These are phyloP conservation scores for Apamea monoglypha DNA, from an alignment of 2,888 invertebrate species.

Conservation along the genomic window DNA sequence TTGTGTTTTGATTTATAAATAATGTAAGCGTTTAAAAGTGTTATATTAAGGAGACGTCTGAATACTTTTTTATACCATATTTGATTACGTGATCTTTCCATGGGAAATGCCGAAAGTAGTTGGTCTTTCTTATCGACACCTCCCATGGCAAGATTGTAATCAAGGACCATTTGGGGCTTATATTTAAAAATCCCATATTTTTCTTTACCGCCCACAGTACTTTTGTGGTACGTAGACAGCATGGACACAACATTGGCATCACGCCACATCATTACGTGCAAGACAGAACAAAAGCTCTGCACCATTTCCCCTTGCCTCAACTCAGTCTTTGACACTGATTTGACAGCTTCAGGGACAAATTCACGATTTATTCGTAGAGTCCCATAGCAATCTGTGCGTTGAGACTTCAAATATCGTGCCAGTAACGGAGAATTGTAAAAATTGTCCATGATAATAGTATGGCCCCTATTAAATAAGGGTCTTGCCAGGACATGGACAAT, in stretches of 20 bases:
- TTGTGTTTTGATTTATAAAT: conserved; percentile 3
- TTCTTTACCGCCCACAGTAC: conserved; percentile 16
- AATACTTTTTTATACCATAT: conserved; percentile 32
- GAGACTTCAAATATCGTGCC: conserved; percentile 13
- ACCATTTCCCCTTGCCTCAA: conserved; percentile 22
- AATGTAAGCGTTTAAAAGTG: conserved; percentile 19
- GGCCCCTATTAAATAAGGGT: conserved; percentile 11
- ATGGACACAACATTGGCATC: conserved; percentile 29
- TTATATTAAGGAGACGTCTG: conserved; percentile 24
- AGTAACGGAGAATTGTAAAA: conserved; percentile 29
- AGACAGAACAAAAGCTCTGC: conserved; percentile 14
- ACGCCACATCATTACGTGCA: conserved; percentile 21
- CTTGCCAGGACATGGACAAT: conserved; percentile 23
- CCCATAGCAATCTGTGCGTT: conserved; percentile 25
- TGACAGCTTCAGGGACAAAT: conserved; percentile 28
- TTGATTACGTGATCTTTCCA: conserved; percentile 22
- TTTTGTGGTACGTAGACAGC: conserved; percentile 21
- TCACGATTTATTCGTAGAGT: conserved; percentile 24
- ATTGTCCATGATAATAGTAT: conserved; percentile 31
- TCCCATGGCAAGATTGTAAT: conserved; percentile 19
- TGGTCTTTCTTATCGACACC: conserved; percentile 12
- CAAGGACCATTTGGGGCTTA: conserved; percentile 24
- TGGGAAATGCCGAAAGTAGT: conserved; percentile 18
- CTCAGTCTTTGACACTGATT: conserved; percentile 6
- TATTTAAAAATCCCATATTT: conserved; percentile 23